Percentiles rank a stretch among this genome's conserved stretches.
These are phyloP conservation scores for Melanaphis sacchari DNA, from an alignment of 1,140 invertebrate species.

Conservation along the genomic window DNA sequence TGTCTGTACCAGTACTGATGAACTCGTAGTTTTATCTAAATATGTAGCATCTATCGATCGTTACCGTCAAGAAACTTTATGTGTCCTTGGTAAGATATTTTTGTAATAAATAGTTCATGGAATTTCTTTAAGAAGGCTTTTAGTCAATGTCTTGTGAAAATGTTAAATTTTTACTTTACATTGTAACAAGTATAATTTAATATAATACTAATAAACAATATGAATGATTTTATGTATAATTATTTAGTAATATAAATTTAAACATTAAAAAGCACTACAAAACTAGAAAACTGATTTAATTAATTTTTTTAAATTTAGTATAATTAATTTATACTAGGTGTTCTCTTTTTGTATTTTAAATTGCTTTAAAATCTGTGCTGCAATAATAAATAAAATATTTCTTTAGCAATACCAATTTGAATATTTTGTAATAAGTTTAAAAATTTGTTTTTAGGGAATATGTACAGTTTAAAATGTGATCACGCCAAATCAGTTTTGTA, in stretches of 20 bases:
- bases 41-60: conserved; percentile 93
- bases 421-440: not conserved
- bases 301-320: no score
- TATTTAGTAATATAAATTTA: no score
- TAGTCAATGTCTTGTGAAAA: not conserved
- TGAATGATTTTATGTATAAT: no score
- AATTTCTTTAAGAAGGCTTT: not conserved
- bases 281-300: no score
- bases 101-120: not conserved
- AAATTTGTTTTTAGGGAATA: conserved; percentile 77
- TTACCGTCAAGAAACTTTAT: conserved; percentile 97
- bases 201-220: no score
- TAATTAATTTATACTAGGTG: no score
- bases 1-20: conserved; percentile 90
- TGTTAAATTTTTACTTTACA: not conserved
- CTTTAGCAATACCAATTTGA: not conserved
- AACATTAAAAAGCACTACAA: no score
- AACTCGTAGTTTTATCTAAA: conserved; percentile 92
- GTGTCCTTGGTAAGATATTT: conserved; percentile 77
- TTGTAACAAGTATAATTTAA: not conserved
- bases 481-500: conserved; percentile 97
- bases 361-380: not conserved
- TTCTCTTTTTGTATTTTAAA: not conserved
- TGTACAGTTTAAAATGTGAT: conserved; percentile 94
- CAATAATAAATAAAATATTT: not conserved